phyloP scores from a whole-genome alignment of 2,888 invertebrate species.

The Cheilosia vulpina region DNA sequence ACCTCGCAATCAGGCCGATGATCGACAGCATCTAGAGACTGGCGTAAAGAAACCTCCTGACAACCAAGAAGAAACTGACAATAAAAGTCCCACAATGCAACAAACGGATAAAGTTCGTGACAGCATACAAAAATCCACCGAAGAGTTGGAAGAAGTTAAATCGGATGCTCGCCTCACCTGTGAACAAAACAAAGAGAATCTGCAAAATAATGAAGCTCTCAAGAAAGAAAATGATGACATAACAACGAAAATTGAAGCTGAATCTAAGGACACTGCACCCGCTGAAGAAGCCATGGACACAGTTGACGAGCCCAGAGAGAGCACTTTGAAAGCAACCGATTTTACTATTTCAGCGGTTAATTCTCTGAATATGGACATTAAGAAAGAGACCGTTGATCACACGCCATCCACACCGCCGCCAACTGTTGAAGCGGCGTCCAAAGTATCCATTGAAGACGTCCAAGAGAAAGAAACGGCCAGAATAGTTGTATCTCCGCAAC shows the following conservation, averaged over 20 bases:
- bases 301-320: slow-evolving; percentile 31
- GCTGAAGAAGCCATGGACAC: slow-evolving; percentile 51
- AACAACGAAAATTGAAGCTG: slow-evolving; percentile 77
- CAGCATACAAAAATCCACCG: slow-evolving; percentile 68
- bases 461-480: slow-evolving; percentile 35
- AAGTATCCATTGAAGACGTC: slow-evolving; percentile 52
- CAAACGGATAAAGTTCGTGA: slow-evolving; percentile 72
- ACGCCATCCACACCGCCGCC: not conserved
- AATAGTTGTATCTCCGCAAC: slow-evolving; percentile 33
- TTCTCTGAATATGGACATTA: slow-evolving; percentile 51
- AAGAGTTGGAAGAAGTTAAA: slow-evolving; percentile 60
- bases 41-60: slow-evolving; percentile 59
- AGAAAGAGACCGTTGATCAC: slow-evolving; percentile 46
- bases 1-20: slow-evolving; percentile 53
- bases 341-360: slow-evolving; percentile 25
- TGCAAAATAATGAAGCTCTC: slow-evolving; percentile 77
- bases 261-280: slow-evolving; percentile 75
- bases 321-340: slow-evolving; percentile 35
- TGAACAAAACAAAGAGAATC: slow-evolving; percentile 69
- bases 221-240: slow-evolving; percentile 79
- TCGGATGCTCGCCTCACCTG: slow-evolving; percentile 42
- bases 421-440: slow-evolving; percentile 30
- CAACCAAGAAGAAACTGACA: slow-evolving; percentile 17
- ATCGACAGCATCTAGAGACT: slow-evolving; percentile 38
- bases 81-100: slow-evolving; percentile 53